Evolutionary conservation across 2,888 invertebrate species (phyloP).

Genomic region (Diaperis boleti): DNA sequence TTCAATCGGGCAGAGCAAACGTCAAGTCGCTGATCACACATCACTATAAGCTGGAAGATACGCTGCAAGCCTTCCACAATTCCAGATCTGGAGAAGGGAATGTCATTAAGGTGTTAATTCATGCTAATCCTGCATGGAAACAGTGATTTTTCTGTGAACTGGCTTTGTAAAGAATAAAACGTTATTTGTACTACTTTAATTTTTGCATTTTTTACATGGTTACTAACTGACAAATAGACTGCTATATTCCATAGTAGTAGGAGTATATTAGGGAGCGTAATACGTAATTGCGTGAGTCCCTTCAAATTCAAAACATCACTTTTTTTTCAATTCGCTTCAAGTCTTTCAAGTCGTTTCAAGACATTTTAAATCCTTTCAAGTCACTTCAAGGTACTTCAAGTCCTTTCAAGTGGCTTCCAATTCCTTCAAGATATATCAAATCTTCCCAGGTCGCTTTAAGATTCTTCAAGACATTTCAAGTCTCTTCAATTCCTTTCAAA

Average conservation of each 20-base stretch:
- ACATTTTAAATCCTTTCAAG: no score
- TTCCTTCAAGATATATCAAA: no score
- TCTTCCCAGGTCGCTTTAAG: no score
- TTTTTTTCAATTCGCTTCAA: no score
- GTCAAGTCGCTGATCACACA: slow-evolving; percentile 88
- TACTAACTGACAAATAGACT: neutral
- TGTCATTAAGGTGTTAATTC: slow-evolving; percentile 91
- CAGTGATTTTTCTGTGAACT: slow-evolving; percentile 12
- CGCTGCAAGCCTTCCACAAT: slow-evolving; percentile 85
- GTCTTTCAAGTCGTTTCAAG: no score
- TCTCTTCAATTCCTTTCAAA: no score
- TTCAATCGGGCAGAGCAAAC: slow-evolving; percentile 81
- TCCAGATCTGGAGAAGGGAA: slow-evolving; percentile 79
- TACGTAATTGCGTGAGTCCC: no score
- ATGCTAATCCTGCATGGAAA: slow-evolving; percentile 68
- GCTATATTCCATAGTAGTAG: no score
- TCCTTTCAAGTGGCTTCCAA: no score
- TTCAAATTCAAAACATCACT: neutral
- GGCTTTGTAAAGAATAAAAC: neutral
- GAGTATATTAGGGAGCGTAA: no score
- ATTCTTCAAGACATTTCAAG: no score
- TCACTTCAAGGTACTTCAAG: no score
- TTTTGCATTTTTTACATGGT: neutral
- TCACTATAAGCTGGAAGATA: slow-evolving; percentile 82
- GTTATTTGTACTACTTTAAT: neutral